phyloP scores from a whole-genome alignment of 2,113 vertebrate genomes.

The Embiotoca jacksoni region DNA sequence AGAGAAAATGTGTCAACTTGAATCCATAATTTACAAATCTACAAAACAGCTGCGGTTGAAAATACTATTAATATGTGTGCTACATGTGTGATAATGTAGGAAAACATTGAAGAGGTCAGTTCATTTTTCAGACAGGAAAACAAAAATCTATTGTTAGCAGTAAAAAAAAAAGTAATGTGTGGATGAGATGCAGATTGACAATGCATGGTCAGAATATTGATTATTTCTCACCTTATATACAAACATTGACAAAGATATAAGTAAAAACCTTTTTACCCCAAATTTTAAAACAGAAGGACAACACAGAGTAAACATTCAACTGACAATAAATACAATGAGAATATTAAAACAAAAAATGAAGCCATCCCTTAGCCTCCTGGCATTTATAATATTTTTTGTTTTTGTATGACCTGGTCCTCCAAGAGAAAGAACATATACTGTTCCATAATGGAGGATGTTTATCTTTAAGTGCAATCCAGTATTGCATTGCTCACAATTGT shows the following conservation, averaged over 20 bases:
- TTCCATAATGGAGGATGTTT: neutral
- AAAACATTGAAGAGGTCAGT: neutral
- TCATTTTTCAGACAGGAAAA: neutral
- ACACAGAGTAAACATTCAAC: neutral
- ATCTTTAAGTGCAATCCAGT: neutral
- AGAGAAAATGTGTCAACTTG: neutral
- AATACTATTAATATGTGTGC: neutral
- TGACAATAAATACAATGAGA: neutral
- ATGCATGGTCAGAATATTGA: neutral
- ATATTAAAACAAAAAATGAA: too few species aligned
- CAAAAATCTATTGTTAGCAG: too few species aligned
- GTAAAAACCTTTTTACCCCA: neutral
- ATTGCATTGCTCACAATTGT: neutral
- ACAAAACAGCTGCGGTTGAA: neutral
- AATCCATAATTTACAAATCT: neutral
- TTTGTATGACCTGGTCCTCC: neutral
- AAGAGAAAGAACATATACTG: neutral
- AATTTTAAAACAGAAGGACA: neutral
- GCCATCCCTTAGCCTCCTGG: too few species aligned
- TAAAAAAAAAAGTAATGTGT: neutral
- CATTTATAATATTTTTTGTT: too few species aligned
- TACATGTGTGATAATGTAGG: neutral
- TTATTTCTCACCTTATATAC: neutral
- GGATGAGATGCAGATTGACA: neutral
- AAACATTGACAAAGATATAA: slow-evolving; percentile 2